Evolutionary conservation across 1,140 invertebrate genomes (phyloP).

Genomic region (Scaptodrosophila lebanonensis): DNA sequence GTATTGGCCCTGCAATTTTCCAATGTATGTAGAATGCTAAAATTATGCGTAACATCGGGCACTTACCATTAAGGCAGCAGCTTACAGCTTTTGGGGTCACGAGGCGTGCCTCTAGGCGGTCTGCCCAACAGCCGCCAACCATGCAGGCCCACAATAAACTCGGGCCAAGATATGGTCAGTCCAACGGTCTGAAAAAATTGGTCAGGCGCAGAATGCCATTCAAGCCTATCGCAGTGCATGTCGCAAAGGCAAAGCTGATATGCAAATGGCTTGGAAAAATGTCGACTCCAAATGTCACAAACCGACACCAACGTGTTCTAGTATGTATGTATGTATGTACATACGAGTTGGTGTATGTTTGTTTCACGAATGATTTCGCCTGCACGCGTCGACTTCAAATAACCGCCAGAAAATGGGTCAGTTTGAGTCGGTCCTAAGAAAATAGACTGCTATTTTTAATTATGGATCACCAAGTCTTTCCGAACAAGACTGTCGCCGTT

Average conservation of each 20-base stretch:
- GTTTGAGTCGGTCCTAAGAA: too few species aligned
- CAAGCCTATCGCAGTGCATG: conserved; percentile 50
- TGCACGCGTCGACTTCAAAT: too few species aligned
- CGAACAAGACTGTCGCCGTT: conserved; percentile 2
- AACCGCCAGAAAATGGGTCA: too few species aligned
- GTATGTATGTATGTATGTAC: too few species aligned
- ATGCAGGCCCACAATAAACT: conserved; percentile 50
- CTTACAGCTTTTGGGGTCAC: conserved; percentile 7
- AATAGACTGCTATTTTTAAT: conserved; percentile 49
- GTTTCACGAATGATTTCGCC: conserved; percentile 52
- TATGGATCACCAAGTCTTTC: too few species aligned
- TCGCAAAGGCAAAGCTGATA: conserved; percentile 47
- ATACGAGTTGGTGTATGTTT: too few species aligned
- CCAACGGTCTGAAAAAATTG: conserved; percentile 33
- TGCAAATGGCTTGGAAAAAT: conserved; percentile 62
- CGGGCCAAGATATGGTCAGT: conserved; percentile 57
- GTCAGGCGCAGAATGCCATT: conserved; percentile 31
- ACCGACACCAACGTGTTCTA: too few species aligned
- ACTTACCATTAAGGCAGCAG: conserved; percentile 14
- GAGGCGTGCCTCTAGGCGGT: conserved; percentile 15
- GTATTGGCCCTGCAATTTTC: too few species aligned
- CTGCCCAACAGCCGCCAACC: conserved; percentile 9
- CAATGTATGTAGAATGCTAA: too few species aligned
- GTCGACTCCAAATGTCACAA: too few species aligned
- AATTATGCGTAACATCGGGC: conserved; percentile 53